A percentile compares a stretch with the other conserved stretches of the same genome.
Evolutionary conservation across 2,888 invertebrate species (phyloP).

Genomic region (Clivina fossor): DNA sequence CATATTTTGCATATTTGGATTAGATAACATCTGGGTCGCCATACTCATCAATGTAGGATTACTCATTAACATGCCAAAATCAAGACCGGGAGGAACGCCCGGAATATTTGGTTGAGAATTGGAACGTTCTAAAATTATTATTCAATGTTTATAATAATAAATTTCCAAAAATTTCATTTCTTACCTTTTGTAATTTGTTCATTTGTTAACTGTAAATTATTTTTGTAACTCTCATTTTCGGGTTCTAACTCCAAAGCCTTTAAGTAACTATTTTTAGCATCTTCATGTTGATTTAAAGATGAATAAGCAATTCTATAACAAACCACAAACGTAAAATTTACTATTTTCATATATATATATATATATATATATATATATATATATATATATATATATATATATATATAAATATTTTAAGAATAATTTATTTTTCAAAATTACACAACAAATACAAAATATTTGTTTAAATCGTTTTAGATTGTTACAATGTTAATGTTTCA

Average conservation of each 20-base stretch:
- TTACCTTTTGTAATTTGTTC: conserved; percentile 55
- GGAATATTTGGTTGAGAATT: background rate
- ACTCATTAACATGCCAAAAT: conserved; percentile 68
- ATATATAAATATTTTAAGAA: too few relatives aligned
- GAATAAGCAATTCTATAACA: conserved; percentile 72
- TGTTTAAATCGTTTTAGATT: too few relatives aligned
- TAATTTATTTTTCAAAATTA: too few relatives aligned
- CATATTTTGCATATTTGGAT: conserved; percentile 80
- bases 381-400: too few relatives aligned
- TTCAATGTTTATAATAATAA: background rate
- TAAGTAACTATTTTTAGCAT: conserved; percentile 83
- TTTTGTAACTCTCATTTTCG: conserved; percentile 84
- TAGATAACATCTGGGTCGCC: conserved; percentile 82
- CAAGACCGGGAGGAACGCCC: conserved; percentile 48
- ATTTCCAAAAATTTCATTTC: conserved; percentile 6
- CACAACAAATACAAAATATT: too few relatives aligned
- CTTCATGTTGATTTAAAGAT: conserved; percentile 76
- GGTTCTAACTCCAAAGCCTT: conserved; percentile 91
- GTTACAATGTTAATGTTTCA: too few relatives aligned
- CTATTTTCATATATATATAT: too few relatives aligned
- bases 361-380: too few relatives aligned
- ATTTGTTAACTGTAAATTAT: conserved; percentile 82
- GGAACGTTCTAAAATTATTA: background rate
- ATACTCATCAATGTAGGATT: conserved; percentile 83
- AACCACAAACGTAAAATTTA: conserved; percentile 76